Evolutionary conservation across 2,113 vertebrate genomes (phyloP).

Genomic region (Phoxinus phoxinus): DNA sequence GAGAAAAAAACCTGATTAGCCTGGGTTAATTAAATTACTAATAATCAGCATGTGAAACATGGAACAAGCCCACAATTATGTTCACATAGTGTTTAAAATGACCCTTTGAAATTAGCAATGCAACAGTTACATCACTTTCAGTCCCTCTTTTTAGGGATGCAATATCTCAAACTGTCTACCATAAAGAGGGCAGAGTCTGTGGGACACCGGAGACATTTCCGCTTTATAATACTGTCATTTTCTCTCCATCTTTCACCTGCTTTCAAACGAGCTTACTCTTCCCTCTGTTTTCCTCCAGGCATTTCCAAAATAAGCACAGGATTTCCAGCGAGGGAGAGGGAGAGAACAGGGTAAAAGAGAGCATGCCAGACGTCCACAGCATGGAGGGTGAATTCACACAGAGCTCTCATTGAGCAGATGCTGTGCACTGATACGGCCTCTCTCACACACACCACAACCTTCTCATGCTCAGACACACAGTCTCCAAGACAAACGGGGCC

Average conservation of each 20-base stretch:
- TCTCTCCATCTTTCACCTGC: slow-evolving; percentile 1
- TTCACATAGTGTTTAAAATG: background rate
- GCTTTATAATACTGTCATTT: background rate
- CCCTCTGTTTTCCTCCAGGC: slow-evolving; percentile 67
- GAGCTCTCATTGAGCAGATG: slow-evolving; percentile 38
- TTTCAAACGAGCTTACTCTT: slow-evolving; percentile 43
- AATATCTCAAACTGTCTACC: background rate
- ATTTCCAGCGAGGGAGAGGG: slow-evolving; percentile 50
- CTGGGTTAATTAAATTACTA: background rate
- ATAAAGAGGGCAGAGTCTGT: background rate
- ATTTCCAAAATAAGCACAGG: slow-evolving; percentile 56
- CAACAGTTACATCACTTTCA: slow-evolving; percentile 11
- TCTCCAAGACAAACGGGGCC: slow-evolving; percentile 9
- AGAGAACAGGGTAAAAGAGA: slow-evolving; percentile 39
- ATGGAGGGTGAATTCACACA: slow-evolving; percentile 38
- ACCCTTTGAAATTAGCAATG: background rate
- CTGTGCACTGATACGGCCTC: slow-evolving; percentile 9
- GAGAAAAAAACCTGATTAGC: background rate
- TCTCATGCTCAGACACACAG: slow-evolving; percentile 6
- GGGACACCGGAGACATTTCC: slow-evolving; percentile 5
- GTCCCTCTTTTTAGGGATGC: background rate
- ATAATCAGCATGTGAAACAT: background rate
- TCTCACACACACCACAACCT: background rate
- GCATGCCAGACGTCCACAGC: slow-evolving; percentile 14
- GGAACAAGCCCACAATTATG: background rate